Base-by-base conservation (phyloP, 2,797 vertebrate genomes). In the Scyliorhinus canicula region DNA sequence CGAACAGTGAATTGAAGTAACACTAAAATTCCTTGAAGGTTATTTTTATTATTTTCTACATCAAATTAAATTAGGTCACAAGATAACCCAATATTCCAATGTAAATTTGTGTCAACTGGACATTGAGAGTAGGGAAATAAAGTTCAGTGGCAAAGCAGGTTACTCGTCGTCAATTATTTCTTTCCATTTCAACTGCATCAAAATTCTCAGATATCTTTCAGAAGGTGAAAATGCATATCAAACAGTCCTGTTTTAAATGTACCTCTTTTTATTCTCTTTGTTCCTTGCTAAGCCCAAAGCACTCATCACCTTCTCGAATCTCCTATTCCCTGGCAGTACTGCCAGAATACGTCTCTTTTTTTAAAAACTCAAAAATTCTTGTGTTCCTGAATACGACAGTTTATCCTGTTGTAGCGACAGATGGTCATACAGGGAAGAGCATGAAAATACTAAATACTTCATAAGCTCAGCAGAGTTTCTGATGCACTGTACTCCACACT, bases 381-480 rank as follows among this genome's bases (percentile, higher is more conserved):
- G 96, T 96, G 95, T 95, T 96, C 97, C 96, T 93, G 50, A 96
- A 96, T 95, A 96, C 96, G 95, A 71, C 96, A 96, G 96, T 96
- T 96, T 96, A 95, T 96, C 96, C 96, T 96, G 95, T 96, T 96
- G 95, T 95, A 14, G 74, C 19, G 82, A 96, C 97, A 97, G 97
- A 97, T 97, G 97, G 97, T 96, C 97, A 97, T 96, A 97, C 95
- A 12, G 95, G 95, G 96, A 95, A 97, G 96, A 97, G 96, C 96
- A 96, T 96, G 97, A 97, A 97, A 97, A 97, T 96, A 97, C 95
- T 97, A 97, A 97, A 97, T 96, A 96, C 96, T 96, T 96, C 52
- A 96, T 96, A 96, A 96, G 97, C 95, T 95, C 44, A 93, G 50
- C 86, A 93, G 95, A 96, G 95, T 96, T 95, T 95, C 95, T 95